Evolutionary conservation across 2,888 invertebrate genomes (phyloP), one percentile per base, ranked within the genome.

Genomic region (Nebria salina): DNA sequence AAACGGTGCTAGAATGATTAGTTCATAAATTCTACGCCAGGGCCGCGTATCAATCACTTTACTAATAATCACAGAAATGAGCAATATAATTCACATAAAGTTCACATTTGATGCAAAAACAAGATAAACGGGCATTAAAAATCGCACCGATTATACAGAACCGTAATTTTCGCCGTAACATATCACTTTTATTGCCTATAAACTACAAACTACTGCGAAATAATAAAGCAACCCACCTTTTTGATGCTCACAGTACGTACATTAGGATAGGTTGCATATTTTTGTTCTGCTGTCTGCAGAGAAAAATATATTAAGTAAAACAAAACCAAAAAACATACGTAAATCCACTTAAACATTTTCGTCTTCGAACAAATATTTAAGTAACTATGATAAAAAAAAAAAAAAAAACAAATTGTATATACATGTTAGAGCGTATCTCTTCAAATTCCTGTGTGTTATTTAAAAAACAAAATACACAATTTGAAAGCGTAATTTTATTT

Each of bases 211-310:
- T 26, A 70, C 70, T 20, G 70, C 34, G 25, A 26, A 70, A 26
- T 25, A 7, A 25, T 5, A 15, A 70, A 70, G 70, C 70, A 25
- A 81, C 88, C 87, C 90, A 95, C 96, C 93, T 97, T 97, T 89
- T 95, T 96, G 87, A 97, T 93, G 83, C 94, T 93, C 83, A 97
- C 93, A 82, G 94, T 93, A 85, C 95, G 91, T 82, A 97, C 93
- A 84, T 95, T 95, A 87, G 93, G 95, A 91, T 94, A 96, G 84
- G 91, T 92, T 82, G 92, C 91, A 87, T 92, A 94, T 84, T 92
- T 92, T 87, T 94, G 93, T 88, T 94, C 94, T 83, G 91, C 90
- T 84, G 93, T 91, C 94, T 94, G 92, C 82, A 89, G 88, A 83
- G 87, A 84, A 70, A 70, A 70, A 70, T 13, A 84, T 70, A 76